These are phyloP conservation scores for Colostygia pectinataria DNA, from an alignment of 2,888 invertebrate genomes.

Conservation along the genomic window DNA sequence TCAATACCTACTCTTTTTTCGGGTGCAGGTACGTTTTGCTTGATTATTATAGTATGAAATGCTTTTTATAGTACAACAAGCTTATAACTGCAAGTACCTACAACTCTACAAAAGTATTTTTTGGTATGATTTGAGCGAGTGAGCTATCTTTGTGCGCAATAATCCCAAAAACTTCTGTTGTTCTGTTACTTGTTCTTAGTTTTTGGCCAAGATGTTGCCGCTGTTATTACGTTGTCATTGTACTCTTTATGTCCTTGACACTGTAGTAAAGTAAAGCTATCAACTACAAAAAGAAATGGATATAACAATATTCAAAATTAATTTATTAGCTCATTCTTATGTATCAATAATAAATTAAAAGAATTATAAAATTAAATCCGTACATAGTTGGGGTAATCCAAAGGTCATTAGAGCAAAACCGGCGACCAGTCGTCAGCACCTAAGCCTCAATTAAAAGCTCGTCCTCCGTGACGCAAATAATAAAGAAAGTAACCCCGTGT, in stretches of 20 bases:
- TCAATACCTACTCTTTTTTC: too few species aligned
- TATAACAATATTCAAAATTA: too few species aligned
- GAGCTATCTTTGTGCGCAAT: slow-evolving; percentile 12
- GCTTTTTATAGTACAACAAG: too few species aligned
- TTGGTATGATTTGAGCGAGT: slow-evolving; percentile 4
- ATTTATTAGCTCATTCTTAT: too few species aligned
- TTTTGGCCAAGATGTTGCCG: slow-evolving; percentile 24
- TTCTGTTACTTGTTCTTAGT: slow-evolving; percentile 17
- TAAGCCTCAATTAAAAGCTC: slow-evolving; percentile 56
- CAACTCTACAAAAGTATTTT: not conserved
- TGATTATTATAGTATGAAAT: too few species aligned
- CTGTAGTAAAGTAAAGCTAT: too few species aligned
- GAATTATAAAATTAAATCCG: too few species aligned
- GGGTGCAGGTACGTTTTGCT: too few species aligned
- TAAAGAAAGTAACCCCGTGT: slow-evolving; percentile 55
- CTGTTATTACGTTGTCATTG: slow-evolving; percentile 11
- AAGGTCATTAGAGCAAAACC: slow-evolving; percentile 43
- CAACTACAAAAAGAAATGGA: too few species aligned
- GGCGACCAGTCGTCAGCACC: slow-evolving; percentile 34
- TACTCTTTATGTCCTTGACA: not conserved
- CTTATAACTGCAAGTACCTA: too few species aligned
- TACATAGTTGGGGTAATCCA: not conserved
- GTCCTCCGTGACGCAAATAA: slow-evolving; percentile 52
- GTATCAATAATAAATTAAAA: too few species aligned
- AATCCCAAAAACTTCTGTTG: slow-evolving; percentile 16